Evolutionary conservation across 64 coral and sea anemone genomes (phyloP), one percentile per base, ranked within the genome.

Genomic region (Porites lutea): DNA sequence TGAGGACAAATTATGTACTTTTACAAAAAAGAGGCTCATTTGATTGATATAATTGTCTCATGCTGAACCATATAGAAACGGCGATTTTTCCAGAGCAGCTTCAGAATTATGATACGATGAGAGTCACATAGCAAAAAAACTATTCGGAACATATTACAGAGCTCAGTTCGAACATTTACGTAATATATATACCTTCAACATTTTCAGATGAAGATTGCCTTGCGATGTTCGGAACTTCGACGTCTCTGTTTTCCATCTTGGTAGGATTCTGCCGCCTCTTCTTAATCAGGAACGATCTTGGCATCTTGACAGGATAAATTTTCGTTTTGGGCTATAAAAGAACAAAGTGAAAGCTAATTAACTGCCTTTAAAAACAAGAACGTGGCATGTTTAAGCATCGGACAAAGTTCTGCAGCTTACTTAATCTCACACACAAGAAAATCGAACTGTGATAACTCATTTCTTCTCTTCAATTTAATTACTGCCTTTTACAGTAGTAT

Each of bases 261-360:
- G 47, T 5, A 2, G 16, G 1, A 52, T 52, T 84, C 16, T 52
- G 81, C 13, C 18, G 23, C 78, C 8, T 68, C 23, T 84, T 84
- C 63, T 84, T 84, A 5, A 84, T 47, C 2, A 84, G 81, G 23
- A 84, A 84, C 3, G 81, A 84, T 21, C 62, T 20, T 84, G 81
- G 64, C 81, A 84, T 84, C 81, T 84, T 84, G 18, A 3, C 13
- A 13, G 19, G 48, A n/a, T 37, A 37, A 6, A 48, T 13, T 53
- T 16, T 48, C 19, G 66, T 65, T 3, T 6, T 50, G 44, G 51
- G 18, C 81, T 84, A 48, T 48, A 68, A 84, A 48, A 50, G 81
- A 84, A 10, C 59, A 69, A 65, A 84, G 61, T 16, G 13, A 84
- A 51, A 7, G 6, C 14, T 84, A 51, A 84, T 84, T 67, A 68